Base-by-base conservation (phyloP, 2,113 vertebrate species). In the Brachyhypopomus occidentalis region DNA sequence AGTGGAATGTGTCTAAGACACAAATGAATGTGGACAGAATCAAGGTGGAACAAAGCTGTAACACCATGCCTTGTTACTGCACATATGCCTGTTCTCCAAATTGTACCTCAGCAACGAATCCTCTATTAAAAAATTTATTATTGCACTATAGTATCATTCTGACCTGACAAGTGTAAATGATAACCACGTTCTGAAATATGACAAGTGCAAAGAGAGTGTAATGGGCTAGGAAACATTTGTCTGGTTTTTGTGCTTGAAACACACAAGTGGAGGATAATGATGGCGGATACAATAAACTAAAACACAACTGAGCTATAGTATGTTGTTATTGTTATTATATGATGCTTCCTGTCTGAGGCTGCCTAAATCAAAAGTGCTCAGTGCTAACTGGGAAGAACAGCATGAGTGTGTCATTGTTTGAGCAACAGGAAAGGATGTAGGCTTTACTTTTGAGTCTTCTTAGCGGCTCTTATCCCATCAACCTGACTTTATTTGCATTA, bases 1-100 rank as follows among this genome's bases (percentile, higher is more conserved):
- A 72, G 56, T 36, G 19, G 79, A 25, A 74, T 64, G 64, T 85
- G 84, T 80, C 83, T 86, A 83, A 83, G 84, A 86, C 45, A 52
- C 12, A 14, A 52, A 2, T 52, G 45, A 52, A 52, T 41, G 41
- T 41, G 41, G 41, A 41, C 41, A 41, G 41, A 41, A 30, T 30
- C 30, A 30, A 30, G 30, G 12, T 86, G 84, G 70, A 86, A 86
- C 60, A 58, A 48, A 38, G 81, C 81, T 83, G 83, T 86, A 79
- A 83, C 78, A 48, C 38, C 20, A 34, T 30, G 59, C 63, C 63
- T 36, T 81, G 63, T 60, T 76, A 73, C 63, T 36, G 48, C 60
- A 76, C 72, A 41, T 76, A 73, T n/a, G 5, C 63, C 64, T 70
- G 60, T 73, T 76, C 69, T 76, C 69, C 64, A 76, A 63, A 75